Percentiles rank a stretch among this genome's conserved stretches.
phyloP scores from a whole-genome alignment of 2,113 vertebrate genomes.

The Nanger granti region DNA sequence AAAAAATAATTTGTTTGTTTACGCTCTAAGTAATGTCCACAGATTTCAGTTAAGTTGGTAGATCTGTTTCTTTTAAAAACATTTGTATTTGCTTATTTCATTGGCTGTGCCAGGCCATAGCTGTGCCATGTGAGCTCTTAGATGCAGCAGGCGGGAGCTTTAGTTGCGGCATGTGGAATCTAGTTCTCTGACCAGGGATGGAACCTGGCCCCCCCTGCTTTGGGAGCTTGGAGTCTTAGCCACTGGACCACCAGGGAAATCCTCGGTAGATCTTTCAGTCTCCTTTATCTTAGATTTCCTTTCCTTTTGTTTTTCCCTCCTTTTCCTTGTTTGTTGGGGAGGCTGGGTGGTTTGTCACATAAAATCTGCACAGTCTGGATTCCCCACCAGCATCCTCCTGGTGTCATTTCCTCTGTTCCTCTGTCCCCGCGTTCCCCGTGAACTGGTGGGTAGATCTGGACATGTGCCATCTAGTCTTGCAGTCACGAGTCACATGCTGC shows the following conservation, averaged over 20 bases:
- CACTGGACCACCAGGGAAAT: neutral
- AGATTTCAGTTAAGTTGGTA: neutral
- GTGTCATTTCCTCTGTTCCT: neutral
- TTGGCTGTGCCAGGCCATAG: neutral
- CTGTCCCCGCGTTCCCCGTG: rapidly evolving
- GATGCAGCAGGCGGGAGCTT: neutral
- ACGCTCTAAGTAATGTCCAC: neutral
- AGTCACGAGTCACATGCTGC: neutral
- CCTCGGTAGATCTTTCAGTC: neutral
- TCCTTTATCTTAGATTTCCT: neutral
- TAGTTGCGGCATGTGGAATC: neutral
- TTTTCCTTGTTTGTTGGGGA: neutral
- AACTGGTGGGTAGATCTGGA: rapidly evolving
- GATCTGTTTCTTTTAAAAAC: neutral
- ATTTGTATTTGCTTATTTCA: neutral
- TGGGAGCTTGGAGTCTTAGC: neutral
- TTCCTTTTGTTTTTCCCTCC: neutral
- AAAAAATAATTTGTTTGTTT: neutral
- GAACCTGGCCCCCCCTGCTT: neutral
- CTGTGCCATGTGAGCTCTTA: neutral
- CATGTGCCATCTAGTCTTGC: too few relatives aligned
- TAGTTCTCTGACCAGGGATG: neutral
- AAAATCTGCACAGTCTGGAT: neutral
- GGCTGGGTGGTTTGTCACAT: neutral
- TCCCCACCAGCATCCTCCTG: neutral